These are phyloP conservation scores for Pogonocherus hispidulus DNA, from an alignment of 2,888 invertebrate species.

Conservation along the genomic window DNA sequence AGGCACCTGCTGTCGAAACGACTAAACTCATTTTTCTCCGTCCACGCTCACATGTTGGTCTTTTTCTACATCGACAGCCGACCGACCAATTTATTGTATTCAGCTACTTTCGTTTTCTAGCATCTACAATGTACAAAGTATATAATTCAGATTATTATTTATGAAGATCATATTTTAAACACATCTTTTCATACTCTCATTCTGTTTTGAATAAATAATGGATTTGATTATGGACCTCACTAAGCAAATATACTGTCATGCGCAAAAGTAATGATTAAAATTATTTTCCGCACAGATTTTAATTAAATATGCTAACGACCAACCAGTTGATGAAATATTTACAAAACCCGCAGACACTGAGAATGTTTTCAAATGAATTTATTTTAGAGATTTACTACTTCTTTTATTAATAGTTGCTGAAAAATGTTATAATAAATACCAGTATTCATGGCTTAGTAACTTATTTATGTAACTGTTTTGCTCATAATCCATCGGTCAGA, in stretches of 20 bases:
- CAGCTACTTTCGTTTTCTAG: conserved; percentile 28
- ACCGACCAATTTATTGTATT: conserved; percentile 55
- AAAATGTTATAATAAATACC: too few relatives aligned
- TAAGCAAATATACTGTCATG: conserved; percentile 57
- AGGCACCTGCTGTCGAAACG: conserved; percentile 58
- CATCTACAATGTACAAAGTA: neutral
- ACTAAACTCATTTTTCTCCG: conserved; percentile 58
- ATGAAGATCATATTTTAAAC: neutral
- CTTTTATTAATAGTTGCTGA: too few relatives aligned
- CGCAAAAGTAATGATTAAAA: conserved; percentile 65
- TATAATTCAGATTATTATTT: conserved; percentile 1
- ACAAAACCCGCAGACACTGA: neutral
- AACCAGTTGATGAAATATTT: conserved; percentile 29
- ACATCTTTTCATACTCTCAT: neutral
- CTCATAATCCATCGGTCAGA: too few relatives aligned
- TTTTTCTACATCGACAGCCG: conserved; percentile 47
- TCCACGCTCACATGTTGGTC: conserved; percentile 53
- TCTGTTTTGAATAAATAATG: conserved; percentile 29
- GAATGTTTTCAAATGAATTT: neutral
- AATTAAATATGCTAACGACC: conserved; percentile 43
- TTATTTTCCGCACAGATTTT: conserved; percentile 43
- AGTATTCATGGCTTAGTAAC: too few relatives aligned
- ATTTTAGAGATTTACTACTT: neutral
- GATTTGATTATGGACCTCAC: conserved; percentile 29
- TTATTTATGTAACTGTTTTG: too few relatives aligned